Evolutionary conservation across 1,140 invertebrate genomes (phyloP), one percentile per base, ranked within the genome.

Genomic region (Cydia amplana): DNA sequence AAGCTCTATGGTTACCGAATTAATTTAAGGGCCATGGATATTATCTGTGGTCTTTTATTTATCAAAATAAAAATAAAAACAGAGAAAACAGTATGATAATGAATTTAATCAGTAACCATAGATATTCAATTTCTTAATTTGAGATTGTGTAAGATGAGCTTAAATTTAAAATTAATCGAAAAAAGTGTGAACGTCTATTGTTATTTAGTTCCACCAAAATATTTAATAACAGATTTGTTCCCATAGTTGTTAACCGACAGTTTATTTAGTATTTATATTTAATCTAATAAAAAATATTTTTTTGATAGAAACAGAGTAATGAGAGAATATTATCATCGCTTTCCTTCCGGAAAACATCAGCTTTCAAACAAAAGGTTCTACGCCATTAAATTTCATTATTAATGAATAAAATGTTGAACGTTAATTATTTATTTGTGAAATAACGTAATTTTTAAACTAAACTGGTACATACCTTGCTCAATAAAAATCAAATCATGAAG

Each of bases 331-430:
- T 18, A 55, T 55, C n/a, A 55, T 55, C 51, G 51, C n/a, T 55
- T 55, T 18, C 51, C n/a, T 55, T 55, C 51, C 51, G 51, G 51
- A 7, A 55, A 55, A 55, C n/a, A 18, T n/a, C n/a, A n/a, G n/a
- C n/a, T 18, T 55, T 18, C 0, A 18, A 55, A 55, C 51, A 55
- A 55, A 7, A 55, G n/a, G n/a, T 55, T 55, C n/a, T 18, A 18
- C 7, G n/a, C n/a, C 51, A 46, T 46, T 46, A 46, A 14, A 55
- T 55, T 55, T 18, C 6, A 14, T 55, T 14, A 18, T 7, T 55
- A 55, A 55, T 55, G 16, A 18, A 55, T 55, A 18, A 18, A 12
- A 43, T n/a, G n/a, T n/a, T n/a, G n/a, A n/a, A n/a, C n/a, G n/a
- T n/a, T n/a, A n/a, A n/a, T n/a, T n/a, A n/a, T n/a, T n/a, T n/a